A percentile compares a stretch with the other conserved stretches of the same genome.
Conservation (phyloP, 2,797 vertebrate genomes). For the Selene dorsalis region DNA sequence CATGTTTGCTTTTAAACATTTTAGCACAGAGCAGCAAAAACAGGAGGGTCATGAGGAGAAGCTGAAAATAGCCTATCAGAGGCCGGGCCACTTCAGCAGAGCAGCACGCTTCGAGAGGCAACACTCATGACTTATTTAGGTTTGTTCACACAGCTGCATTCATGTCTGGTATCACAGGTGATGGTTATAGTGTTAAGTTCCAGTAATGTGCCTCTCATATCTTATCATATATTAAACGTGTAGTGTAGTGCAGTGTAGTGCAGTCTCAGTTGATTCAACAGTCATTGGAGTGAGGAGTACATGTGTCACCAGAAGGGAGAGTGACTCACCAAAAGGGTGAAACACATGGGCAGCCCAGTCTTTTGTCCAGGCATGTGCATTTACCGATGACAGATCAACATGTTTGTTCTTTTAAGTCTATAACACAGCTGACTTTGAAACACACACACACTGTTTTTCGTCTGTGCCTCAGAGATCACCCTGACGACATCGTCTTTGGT, state of each 20-base stretch:
- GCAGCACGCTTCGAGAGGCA: constrained; percentile 28
- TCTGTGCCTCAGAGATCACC: constrained; percentile 22
- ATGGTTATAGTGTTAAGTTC: background rate
- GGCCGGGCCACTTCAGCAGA: constrained; percentile 43
- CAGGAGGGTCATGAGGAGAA: constrained; percentile 47
- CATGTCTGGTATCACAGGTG: background rate
- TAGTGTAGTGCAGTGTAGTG: no score
- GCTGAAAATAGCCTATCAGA: constrained; percentile 69
- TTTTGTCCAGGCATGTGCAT: constrained; percentile 59
- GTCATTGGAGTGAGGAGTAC: constrained; percentile 19
- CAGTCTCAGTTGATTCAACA: constrained; percentile 35
- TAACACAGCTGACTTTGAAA: constrained; percentile 36
- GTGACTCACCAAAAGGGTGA: constrained; percentile 52
- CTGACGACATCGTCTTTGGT: constrained; percentile 24
- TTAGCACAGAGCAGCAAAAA: constrained; percentile 37
- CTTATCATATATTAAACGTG: constrained; percentile 27
- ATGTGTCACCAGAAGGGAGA: constrained; percentile 35
- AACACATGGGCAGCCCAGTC: constrained; percentile 6
- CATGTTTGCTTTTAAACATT: constrained; percentile 69
- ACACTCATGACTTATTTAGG: constrained; percentile 46
- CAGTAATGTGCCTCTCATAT: constrained; percentile 10
- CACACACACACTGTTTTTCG: constrained; percentile 13
- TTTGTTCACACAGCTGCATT: constrained; percentile 26
- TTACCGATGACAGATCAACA: constrained; percentile 60
- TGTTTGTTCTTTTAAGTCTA: constrained; percentile 76